Percentiles rank a stretch among this genome's conserved stretches.
Evolutionary conservation across 2,888 invertebrate species (phyloP).

Genomic region (Hyalella azteca): DNA sequence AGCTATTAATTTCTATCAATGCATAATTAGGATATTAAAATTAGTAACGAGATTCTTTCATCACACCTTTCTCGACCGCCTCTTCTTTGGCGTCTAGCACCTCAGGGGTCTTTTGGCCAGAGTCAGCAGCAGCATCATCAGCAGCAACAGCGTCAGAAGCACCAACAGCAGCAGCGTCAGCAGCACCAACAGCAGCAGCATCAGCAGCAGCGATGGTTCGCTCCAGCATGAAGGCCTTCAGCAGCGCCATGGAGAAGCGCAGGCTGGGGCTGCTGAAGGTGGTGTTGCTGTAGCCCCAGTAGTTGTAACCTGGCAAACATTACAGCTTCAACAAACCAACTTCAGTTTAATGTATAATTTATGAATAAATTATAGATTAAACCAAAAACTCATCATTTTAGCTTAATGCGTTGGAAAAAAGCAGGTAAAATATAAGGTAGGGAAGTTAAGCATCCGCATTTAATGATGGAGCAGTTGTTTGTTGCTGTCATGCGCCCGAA

Average conservation of each 20-base stretch:
- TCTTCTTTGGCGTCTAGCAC: not conserved
- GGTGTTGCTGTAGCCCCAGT: not conserved
- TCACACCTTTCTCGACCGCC: not conserved
- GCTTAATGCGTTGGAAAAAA: too few species aligned
- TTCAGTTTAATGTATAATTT: too few species aligned
- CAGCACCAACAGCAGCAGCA: not conserved
- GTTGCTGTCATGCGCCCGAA: too few species aligned
- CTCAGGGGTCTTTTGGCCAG: not conserved
- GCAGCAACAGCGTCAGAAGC: too few species aligned
- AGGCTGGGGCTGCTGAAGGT: not conserved
- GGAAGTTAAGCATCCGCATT: too few species aligned
- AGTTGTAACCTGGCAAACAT: not conserved
- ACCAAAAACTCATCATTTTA: too few species aligned
- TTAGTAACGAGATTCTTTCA: not conserved
- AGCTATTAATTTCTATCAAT: too few species aligned
- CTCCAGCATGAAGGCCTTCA: not conserved
- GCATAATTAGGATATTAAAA: too few species aligned
- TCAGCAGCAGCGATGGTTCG: constrained; percentile 10
- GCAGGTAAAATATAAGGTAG: too few species aligned
- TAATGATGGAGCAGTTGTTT: too few species aligned
- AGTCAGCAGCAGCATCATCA: not conserved
- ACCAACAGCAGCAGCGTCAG: too few species aligned
- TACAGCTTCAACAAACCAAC: not conserved
- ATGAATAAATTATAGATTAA: too few species aligned
- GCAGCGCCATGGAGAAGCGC: not conserved